Evolutionary conservation across 1,140 invertebrate genomes (phyloP), one percentile per base, ranked within the genome.

Genomic region (Leguminivora glycinivorella): DNA sequence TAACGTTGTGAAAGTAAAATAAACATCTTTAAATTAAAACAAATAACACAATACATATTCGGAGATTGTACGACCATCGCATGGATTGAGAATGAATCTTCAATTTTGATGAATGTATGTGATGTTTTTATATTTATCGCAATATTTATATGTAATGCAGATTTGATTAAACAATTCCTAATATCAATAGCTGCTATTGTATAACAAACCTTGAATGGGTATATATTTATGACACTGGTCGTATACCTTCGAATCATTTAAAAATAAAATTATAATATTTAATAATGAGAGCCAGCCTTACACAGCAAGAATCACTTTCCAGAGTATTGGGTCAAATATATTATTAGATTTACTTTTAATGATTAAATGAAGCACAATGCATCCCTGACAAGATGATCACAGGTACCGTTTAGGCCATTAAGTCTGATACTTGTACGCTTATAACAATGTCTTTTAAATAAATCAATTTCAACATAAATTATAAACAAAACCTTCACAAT

Each of bases 11-110:
- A 81, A 81, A 84, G 85, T 85, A 89, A 82, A 88, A 88, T 89
- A 91, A 91, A 89, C 84, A 88, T 91, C 85, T 85, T 87, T 84
- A 89, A 88, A 91, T 88, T 88, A 90, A 89, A 89, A 87, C 86
- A 91, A 89, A 81, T 77, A 87, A 87, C 79, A 77, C 83, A 85
- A 87, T 83, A 87, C 75, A 82, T 74, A 78, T 76, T 79, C 72
- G 72, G 75, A 84, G 74, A 78, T 78, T 72, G 71, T 79, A 77
- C 72, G 76, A 80, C 74, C 73, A 70, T 58, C 34, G 43, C 70
- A 68, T 60, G 56, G 4, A 68, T 24, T 25, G 56, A 67, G 25
- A 71, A 67, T 68, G 19, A 10, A 24, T 67, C 26, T 69, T 24
- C 43, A 22, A 67, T 26, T 70, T n/a, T 29, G 17, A 31, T 14